These are phyloP conservation scores for Atta texana DNA, from an alignment of 1,140 invertebrate species.

Conservation along the genomic window DNA sequence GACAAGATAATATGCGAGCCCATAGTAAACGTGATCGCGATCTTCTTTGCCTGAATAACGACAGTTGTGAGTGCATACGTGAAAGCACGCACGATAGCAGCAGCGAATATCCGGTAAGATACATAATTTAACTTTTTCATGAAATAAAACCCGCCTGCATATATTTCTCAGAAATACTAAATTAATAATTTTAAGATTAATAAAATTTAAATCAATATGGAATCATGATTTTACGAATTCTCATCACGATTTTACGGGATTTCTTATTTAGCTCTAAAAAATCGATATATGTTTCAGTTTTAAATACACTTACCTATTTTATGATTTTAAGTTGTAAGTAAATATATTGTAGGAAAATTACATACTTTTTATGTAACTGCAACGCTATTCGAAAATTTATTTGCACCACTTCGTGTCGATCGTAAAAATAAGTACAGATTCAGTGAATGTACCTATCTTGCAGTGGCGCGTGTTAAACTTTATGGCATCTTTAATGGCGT, in stretches of 20 bases:
- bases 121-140: not conserved
- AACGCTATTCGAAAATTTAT: not conserved
- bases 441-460: not conserved
- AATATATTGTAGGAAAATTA: not conserved
- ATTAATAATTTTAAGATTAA: not conserved
- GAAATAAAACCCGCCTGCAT: not conserved
- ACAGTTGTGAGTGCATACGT: not conserved
- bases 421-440: conserved; percentile 21
- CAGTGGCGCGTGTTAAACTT: conserved; percentile 28
- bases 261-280: not conserved
- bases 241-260: too few relatives aligned
- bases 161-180: not conserved
- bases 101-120: not conserved
- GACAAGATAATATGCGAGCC: conserved; percentile 45
- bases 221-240: not conserved
- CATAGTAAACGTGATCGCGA: conserved; percentile 36
- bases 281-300: conserved; percentile 17
- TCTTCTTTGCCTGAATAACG: conserved; percentile 43
- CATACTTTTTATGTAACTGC: not conserved
- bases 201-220: too few relatives aligned
- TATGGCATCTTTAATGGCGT: conserved; percentile 41
- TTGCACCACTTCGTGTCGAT: not conserved
- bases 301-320: not conserved
- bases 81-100: not conserved
- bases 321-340: not conserved